Evolutionary conservation across 2,888 invertebrate genomes (phyloP).

Genomic region (Drosophila nr. perissopoda): DNA sequence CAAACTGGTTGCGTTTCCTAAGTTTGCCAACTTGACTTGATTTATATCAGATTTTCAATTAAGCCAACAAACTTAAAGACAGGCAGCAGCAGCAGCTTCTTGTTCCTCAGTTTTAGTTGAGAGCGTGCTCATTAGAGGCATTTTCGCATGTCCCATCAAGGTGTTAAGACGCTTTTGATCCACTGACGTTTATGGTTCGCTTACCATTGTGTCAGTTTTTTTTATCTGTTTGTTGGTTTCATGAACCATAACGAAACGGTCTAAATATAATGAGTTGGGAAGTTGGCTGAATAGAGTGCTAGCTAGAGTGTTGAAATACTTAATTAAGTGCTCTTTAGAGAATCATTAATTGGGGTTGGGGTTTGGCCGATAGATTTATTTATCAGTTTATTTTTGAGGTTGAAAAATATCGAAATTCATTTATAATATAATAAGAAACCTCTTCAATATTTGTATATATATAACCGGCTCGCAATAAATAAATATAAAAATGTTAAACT

Average conservation of each 20-base stretch:
- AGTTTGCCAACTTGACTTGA: conserved; percentile 27
- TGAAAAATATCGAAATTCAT: background rate
- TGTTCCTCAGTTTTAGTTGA: conserved; percentile 45
- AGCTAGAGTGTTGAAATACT: conserved; percentile 24
- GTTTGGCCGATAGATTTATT: background rate
- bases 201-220: conserved; percentile 26
- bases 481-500: background rate
- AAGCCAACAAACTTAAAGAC: conserved; percentile 28
- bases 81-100: conserved; percentile 4
- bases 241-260: conserved; percentile 34
- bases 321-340: background rate
- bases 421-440: background rate
- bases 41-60: conserved; percentile 59
- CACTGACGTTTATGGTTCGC: conserved; percentile 23
- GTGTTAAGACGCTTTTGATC: conserved; percentile 50
- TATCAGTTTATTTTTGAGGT: background rate
- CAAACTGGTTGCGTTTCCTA: conserved; percentile 49
- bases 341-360: background rate
- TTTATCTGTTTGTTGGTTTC: conserved; percentile 1
- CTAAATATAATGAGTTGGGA: conserved; percentile 5
- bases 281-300: conserved; percentile 18
- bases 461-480: background rate
- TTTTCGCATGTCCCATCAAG: conserved; percentile 45
- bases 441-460: background rate
- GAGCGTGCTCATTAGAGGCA: conserved; percentile 52